phyloP scores from a whole-genome alignment of 2,888 invertebrate genomes.

The Drosophila colorata region DNA sequence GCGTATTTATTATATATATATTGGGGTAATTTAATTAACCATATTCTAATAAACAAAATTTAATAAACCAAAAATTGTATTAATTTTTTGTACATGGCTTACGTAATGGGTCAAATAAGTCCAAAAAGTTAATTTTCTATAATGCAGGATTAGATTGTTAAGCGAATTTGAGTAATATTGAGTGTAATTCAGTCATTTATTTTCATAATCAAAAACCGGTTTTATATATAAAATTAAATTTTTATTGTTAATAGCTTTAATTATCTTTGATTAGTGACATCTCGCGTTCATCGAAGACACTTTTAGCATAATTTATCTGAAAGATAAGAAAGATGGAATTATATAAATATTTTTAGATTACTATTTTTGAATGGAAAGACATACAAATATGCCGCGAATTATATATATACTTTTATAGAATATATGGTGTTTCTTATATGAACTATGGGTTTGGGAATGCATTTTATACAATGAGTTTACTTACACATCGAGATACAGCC shows the following conservation, averaged over 20 bases:
- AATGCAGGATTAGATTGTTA: too few species aligned
- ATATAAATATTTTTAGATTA: too few species aligned
- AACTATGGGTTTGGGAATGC: too few species aligned
- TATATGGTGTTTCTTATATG: background rate
- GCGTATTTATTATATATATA: background rate
- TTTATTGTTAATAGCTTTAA: slow-evolving; percentile 39
- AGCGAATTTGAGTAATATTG: too few species aligned
- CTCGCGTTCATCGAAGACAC: slow-evolving; percentile 92
- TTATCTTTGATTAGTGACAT: slow-evolving; percentile 51
- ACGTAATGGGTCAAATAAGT: too few species aligned
- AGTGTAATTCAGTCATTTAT: slow-evolving; percentile 8
- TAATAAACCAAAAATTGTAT: background rate
- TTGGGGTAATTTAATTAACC: slow-evolving; percentile 26
- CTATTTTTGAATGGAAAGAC: too few species aligned
- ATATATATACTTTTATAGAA: too few species aligned
- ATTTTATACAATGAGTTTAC: slow-evolving; percentile 39
- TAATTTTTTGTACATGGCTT: background rate
- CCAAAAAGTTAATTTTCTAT: too few species aligned
- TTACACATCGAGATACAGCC: slow-evolving; percentile 84
- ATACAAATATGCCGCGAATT: too few species aligned
- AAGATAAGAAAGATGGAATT: slow-evolving; percentile 73
- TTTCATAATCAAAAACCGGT: slow-evolving; percentile 15
- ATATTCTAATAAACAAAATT: slow-evolving; percentile 11
- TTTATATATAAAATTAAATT: slow-evolving; percentile 3
- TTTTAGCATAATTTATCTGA: slow-evolving; percentile 95